These are phyloP conservation scores for Ctenoplectra terminalis DNA, from an alignment of 1,140 invertebrate genomes.

Conservation along the genomic window DNA sequence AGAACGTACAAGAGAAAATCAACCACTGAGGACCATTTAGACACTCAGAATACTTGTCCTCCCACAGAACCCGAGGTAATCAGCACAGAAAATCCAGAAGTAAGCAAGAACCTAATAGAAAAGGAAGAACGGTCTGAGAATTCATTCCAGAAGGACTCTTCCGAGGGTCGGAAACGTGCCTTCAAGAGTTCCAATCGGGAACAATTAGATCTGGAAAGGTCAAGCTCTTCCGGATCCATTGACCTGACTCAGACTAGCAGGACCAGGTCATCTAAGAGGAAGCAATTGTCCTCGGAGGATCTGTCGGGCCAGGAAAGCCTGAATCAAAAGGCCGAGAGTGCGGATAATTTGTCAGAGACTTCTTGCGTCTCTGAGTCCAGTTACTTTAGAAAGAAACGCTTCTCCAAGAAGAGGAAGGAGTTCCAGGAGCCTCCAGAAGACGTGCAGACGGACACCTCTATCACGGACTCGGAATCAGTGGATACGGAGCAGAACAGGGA, in stretches of 20 bases:
- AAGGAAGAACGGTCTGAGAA: constrained; percentile 5
- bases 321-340: constrained; percentile 31
- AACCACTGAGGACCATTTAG: constrained; percentile 49
- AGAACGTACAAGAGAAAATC: constrained; percentile 64
- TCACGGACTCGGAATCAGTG: constrained; percentile 2
- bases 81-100: neutral
- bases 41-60: constrained; percentile 5
- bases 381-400: constrained; percentile 60
- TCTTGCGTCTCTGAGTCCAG: constrained; percentile 52
- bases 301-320: neutral
- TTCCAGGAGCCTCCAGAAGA: constrained; percentile 1
- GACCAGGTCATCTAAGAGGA: constrained; percentile 34
- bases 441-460: constrained; percentile 15
- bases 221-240: constrained; percentile 46
- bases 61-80: neutral
- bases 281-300: constrained; percentile 49
- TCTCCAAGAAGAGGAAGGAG: constrained; percentile 55
- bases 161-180: neutral
- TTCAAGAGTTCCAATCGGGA: neutral
- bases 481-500: constrained; percentile 12
- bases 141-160: neutral
- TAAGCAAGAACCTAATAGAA: neutral
- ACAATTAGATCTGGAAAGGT: constrained; percentile 20
- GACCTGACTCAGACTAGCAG: neutral
- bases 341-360: constrained; percentile 53